Evolutionary conservation across 2,888 invertebrate genomes (phyloP).

Genomic region (Physocephala rufipes): DNA sequence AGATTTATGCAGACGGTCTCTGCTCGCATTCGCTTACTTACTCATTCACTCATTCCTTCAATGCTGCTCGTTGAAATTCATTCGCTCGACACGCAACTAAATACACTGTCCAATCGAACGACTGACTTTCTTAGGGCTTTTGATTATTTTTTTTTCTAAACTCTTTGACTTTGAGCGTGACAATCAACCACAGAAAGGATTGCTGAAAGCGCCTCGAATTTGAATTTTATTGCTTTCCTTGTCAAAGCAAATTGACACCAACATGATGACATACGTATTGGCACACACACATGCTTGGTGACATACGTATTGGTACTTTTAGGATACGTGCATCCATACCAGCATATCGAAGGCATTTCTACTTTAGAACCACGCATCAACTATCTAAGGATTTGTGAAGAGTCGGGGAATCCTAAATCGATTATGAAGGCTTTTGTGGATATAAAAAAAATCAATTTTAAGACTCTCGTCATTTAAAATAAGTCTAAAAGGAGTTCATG

Average conservation of each 20-base stretch:
- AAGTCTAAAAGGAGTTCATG: too few species aligned
- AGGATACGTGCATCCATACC: too few species aligned
- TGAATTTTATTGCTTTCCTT: constrained; percentile 64
- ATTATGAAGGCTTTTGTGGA: too few species aligned
- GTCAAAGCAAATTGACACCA: constrained; percentile 54
- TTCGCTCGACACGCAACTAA: not conserved
- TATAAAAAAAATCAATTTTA: too few species aligned
- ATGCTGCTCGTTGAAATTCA: constrained; percentile 18
- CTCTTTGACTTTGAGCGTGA: constrained; percentile 44
- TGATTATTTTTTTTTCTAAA: not conserved
- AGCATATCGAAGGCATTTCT: too few species aligned
- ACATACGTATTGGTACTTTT: too few species aligned
- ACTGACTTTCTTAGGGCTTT: not conserved
- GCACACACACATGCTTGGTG: constrained; percentile 29
- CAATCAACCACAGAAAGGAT: constrained; percentile 51
- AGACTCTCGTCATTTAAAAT: too few species aligned
- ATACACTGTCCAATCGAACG: not conserved
- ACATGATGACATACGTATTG: not conserved
- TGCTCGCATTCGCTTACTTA: too few species aligned
- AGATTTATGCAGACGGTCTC: constrained; percentile 30
- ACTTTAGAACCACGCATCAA: too few species aligned
- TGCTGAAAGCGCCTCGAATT: constrained; percentile 58
- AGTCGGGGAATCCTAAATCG: too few species aligned
- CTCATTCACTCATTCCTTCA: constrained; percentile 16
- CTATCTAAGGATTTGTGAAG: too few species aligned